Conservation (phyloP, 23 tunicate genomes). For the Clavelina lepadiformis region DNA sequence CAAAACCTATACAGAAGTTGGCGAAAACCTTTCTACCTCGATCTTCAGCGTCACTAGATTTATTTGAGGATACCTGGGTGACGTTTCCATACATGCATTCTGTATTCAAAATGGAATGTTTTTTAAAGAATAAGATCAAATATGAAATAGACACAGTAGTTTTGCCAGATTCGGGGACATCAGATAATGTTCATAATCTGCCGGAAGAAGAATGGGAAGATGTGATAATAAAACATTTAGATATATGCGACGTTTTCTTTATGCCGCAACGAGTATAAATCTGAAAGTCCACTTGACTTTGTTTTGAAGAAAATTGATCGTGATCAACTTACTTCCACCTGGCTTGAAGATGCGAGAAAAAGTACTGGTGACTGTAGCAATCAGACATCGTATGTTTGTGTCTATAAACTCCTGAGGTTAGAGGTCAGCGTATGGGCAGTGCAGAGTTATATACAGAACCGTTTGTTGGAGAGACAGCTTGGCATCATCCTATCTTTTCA, state of each 20-base stretch:
- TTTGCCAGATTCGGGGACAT: constrained; percentile 36
- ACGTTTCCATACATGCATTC: constrained; percentile 50
- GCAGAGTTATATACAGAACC: too few relatives aligned
- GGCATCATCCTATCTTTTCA: constrained; percentile 6
- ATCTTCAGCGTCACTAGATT: constrained; percentile 24
- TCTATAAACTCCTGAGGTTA: too few relatives aligned
- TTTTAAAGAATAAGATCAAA: constrained; percentile 17
- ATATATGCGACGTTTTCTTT: too few relatives aligned
- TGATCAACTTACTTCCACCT: constrained; percentile 25
- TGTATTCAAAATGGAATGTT: constrained; percentile 19
- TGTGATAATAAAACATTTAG: constrained; percentile 19
- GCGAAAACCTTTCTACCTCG: constrained; percentile 32
- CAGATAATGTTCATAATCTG: constrained; percentile 48
- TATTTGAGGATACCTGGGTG: constrained; percentile 54
- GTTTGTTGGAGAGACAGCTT: too few relatives aligned
- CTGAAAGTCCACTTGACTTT: constrained; percentile 17
- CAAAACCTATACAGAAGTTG: constrained; percentile 3
- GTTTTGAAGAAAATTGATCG: constrained; percentile 22
- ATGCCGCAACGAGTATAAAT: too few relatives aligned
- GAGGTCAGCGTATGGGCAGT: too few relatives aligned
- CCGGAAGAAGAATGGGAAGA: constrained; percentile 24
- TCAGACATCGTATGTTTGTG: too few relatives aligned
- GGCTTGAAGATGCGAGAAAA: constrained; percentile 57
- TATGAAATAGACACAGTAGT: constrained; percentile 40
- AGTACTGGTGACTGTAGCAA: constrained; percentile 38